Percentiles rank a stretch among this genome's conserved stretches.
These are phyloP conservation scores for Pachyramphus minor DNA, from an alignment of 2,113 vertebrate genomes.

Conservation along the genomic window DNA sequence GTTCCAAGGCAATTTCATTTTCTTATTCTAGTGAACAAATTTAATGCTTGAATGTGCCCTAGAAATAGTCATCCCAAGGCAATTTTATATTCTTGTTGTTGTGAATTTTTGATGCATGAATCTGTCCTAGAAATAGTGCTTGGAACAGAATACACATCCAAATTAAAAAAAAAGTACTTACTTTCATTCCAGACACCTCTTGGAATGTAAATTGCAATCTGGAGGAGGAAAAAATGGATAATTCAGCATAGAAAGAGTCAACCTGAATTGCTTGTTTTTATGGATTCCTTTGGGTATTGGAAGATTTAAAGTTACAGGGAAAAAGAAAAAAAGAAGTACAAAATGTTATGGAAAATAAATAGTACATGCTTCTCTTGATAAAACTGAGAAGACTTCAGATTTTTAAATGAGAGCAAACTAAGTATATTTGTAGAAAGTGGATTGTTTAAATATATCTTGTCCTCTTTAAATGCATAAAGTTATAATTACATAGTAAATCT, in stretches of 20 bases:
- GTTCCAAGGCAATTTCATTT: constrained; percentile 59
- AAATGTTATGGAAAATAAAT: neutral
- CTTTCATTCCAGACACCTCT: neutral
- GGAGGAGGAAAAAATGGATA: neutral
- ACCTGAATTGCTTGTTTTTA: neutral
- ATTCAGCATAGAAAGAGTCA: neutral
- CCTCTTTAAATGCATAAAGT: neutral
- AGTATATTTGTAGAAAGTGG: neutral
- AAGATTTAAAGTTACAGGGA: neutral
- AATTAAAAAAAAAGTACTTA: constrained; percentile 20
- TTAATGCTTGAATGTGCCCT: constrained; percentile 45
- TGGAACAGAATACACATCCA: constrained; percentile 20
- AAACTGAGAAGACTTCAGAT: neutral
- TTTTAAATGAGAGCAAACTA: neutral
- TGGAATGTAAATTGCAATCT: constrained; percentile 36
- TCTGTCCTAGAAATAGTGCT: constrained; percentile 28
- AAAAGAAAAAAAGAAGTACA: neutral
- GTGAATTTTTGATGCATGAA: constrained; percentile 50
- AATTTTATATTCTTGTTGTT: constrained; percentile 55
- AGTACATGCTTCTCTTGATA: neutral
- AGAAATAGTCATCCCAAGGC: constrained; percentile 49
- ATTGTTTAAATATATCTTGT: neutral
- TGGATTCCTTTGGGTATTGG: neutral
- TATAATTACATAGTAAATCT: neutral
- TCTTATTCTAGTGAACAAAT: constrained; percentile 64